phyloP scores from a whole-genome alignment of 1,140 invertebrate genomes.

The Sogatella furcifera region DNA sequence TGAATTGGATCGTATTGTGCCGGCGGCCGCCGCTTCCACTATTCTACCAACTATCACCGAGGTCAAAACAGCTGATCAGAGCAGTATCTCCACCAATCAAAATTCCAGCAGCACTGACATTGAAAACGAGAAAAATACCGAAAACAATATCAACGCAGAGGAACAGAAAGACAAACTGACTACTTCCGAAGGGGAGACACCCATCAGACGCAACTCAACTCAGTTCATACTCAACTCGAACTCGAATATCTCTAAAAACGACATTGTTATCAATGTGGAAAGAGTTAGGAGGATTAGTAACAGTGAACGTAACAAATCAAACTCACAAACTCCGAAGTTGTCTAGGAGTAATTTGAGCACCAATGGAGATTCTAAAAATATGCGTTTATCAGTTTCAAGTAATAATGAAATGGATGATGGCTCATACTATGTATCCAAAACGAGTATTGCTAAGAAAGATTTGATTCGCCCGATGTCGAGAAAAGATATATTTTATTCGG shows the following conservation, averaged over 20 bases:
- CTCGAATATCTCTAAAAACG: too few relatives aligned
- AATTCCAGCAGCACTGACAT: constrained; percentile 4
- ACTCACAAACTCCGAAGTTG: too few relatives aligned
- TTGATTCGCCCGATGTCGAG: constrained; percentile 85
- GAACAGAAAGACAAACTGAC: too few relatives aligned
- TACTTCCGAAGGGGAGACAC: too few relatives aligned
- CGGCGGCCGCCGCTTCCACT: constrained; percentile 66
- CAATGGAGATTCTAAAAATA: too few relatives aligned
- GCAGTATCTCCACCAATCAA: not conserved
- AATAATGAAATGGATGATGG: constrained; percentile 17
- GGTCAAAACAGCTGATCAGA: constrained; percentile 37
- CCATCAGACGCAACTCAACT: too few relatives aligned
- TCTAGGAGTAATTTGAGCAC: too few relatives aligned
- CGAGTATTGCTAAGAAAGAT: constrained; percentile 39
- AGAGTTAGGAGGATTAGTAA: too few relatives aligned
- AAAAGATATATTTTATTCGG: constrained; percentile 98
- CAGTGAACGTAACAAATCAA: too few relatives aligned
- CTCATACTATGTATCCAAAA: constrained; percentile 42
- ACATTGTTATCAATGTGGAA: too few relatives aligned
- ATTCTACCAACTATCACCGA: constrained; percentile 80
- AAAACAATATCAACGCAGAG: constrained; percentile 10
- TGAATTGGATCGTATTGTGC: constrained; percentile 67
- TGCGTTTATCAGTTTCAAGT: too few relatives aligned
- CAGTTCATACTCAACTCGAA: too few relatives aligned
- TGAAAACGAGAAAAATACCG: constrained; percentile 13